A percentile compares a stretch with the other conserved stretches of the same genome.
phyloP scores from a whole-genome alignment of 2,797 vertebrate species.

The Cossypha heuglini region DNA sequence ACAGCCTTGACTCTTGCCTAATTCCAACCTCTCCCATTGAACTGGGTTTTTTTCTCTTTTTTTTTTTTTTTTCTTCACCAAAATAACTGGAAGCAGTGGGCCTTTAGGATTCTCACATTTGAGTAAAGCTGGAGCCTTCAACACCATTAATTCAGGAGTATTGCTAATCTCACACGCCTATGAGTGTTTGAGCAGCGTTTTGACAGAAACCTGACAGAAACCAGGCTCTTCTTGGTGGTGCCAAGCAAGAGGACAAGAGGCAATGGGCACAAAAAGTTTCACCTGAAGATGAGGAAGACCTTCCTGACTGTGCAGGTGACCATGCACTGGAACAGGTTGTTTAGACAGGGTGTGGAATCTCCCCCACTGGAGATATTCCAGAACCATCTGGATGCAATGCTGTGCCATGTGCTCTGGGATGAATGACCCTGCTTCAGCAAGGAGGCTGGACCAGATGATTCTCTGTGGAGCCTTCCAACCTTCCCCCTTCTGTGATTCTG shows the following conservation, averaged over 20 bases:
- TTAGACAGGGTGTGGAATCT: neutral
- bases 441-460: neutral
- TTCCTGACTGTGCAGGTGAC: neutral
- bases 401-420: neutral
- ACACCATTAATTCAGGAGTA: neutral
- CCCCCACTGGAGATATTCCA: neutral
- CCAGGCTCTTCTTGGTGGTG: neutral
- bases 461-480: neutral
- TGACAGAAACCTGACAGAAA: neutral
- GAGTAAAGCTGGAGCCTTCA: neutral
- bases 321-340: neutral
- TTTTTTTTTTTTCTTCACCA: neutral
- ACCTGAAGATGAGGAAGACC: neutral
- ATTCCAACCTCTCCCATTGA: neutral
- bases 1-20: neutral
- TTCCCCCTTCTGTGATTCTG: neutral
- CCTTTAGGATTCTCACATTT: neutral
- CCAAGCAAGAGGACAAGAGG: neutral
- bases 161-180: neutral
- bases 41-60: neutral
- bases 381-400: neutral
- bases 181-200: neutral
- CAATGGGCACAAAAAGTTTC: neutral
- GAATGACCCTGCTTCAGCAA: neutral
- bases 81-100: neutral